Conservation (phyloP, 2,797 vertebrate genomes). For the Phrynocephalus vlangalii region DNA sequence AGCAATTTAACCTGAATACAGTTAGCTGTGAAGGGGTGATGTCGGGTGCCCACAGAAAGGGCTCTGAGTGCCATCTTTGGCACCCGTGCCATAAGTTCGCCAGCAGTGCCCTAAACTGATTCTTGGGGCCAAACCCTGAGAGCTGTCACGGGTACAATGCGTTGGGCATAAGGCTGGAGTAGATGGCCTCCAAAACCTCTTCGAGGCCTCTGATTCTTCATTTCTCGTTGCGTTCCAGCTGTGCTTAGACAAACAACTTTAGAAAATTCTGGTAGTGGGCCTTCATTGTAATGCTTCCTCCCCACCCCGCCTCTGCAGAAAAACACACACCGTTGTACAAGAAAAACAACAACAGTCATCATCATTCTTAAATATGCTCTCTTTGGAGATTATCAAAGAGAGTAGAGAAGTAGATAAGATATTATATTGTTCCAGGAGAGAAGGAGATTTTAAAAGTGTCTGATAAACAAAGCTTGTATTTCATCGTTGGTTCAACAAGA, state of each 20-base stretch:
- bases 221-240: background rate
- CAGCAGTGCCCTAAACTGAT: too few species aligned
- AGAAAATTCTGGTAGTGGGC: background rate
- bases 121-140: too few species aligned
- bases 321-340: background rate
- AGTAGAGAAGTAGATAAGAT: background rate
- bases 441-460: background rate
- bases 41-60: too few species aligned
- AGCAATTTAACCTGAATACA: too few species aligned
- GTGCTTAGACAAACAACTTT: background rate
- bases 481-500: background rate
- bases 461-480: constrained; percentile 16
- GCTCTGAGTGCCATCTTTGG: too few species aligned
- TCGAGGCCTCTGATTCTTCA: background rate
- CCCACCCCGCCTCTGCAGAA: background rate
- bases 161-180: background rate
- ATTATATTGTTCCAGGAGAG: constrained; percentile 4
- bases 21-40: too few species aligned
- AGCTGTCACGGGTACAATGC: background rate
- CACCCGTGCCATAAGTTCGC: too few species aligned
- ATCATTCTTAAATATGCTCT: constrained; percentile 56
- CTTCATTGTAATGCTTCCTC: background rate
- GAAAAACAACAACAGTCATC: constrained; percentile 7
- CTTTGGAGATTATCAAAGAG: constrained; percentile 40
- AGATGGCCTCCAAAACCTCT: background rate